Percentiles rank a stretch among this genome's conserved stretches.
Conservation (phyloP, 2,888 invertebrate species). For the Aleiodes leptofemur region DNA sequence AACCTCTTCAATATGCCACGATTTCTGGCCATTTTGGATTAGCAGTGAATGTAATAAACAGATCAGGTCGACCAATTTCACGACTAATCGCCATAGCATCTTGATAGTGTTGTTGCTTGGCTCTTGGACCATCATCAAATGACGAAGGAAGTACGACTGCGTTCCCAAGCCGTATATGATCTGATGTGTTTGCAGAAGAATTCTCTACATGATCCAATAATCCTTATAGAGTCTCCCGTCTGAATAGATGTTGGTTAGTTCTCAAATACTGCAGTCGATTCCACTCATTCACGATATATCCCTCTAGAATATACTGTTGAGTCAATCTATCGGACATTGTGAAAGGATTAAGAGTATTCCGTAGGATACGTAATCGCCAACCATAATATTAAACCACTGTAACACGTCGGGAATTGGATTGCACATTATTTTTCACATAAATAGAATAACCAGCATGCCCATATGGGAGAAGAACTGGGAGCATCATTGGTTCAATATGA, state of each 20-base stretch:
- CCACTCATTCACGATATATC: slow-evolving; percentile 3
- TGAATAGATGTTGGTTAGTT: not conserved
- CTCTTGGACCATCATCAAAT: slow-evolving; percentile 4
- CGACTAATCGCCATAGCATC: slow-evolving; percentile 1
- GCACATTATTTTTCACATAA: not conserved
- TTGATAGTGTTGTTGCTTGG: slow-evolving; percentile 2
- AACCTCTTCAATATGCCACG: not conserved
- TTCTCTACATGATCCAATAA: slow-evolving; percentile 2
- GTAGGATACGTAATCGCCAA: not conserved
- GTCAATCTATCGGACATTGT: not conserved
- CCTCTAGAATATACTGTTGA: not conserved
- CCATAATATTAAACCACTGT: slow-evolving; percentile 2
- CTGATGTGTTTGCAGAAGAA: not conserved
- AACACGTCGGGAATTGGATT: not conserved
- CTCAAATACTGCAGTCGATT: not conserved
- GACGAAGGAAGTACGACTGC: slow-evolving; percentile 1
- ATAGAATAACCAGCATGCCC: not conserved
- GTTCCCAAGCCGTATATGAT: not conserved
- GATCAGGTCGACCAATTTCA: not conserved
- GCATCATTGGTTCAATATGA: not conserved
- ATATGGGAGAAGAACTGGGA: not conserved
- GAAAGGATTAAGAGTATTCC: slow-evolving; percentile 1
- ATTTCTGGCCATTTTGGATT: not conserved
- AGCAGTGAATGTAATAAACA: not conserved
- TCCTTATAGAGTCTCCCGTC: not conserved